Percentiles rank a stretch among this genome's conserved stretches.
Conservation (phyloP, 2,113 vertebrate species). For the Oxyruncus cristatus region DNA sequence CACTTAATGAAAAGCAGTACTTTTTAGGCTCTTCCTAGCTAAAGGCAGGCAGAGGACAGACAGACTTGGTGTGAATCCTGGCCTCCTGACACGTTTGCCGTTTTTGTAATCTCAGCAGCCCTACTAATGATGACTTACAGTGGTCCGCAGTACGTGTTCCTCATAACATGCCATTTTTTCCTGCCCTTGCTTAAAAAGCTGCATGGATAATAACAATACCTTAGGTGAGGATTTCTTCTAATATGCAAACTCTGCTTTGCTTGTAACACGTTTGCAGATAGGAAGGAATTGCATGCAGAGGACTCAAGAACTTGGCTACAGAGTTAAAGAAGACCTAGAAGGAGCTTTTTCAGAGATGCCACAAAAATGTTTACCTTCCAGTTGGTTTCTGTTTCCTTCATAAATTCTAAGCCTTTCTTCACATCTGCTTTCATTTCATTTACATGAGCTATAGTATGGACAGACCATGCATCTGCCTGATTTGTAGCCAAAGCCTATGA, state of each 20-base stretch:
- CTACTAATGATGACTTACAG: not conserved
- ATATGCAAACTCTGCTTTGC: not conserved
- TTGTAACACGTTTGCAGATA: not conserved
- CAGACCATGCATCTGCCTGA: conserved; percentile 85
- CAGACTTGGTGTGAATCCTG: not conserved
- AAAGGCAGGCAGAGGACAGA: not conserved
- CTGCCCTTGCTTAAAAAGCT: not conserved
- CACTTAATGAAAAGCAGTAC: not conserved
- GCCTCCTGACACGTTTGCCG: not conserved
- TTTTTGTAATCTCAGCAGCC: not conserved
- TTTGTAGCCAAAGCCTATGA: conserved; percentile 80
- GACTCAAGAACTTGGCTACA: not conserved
- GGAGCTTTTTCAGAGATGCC: not conserved
- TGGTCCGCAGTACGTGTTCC: not conserved
- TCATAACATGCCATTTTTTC: not conserved
- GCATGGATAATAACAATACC: not conserved
- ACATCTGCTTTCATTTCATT: conserved; percentile 90
- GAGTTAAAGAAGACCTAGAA: not conserved
- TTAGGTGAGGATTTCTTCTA: not conserved
- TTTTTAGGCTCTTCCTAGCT: not conserved
- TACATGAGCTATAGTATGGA: conserved; percentile 88
- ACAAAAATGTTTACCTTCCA: conserved; percentile 82
- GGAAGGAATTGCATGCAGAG: not conserved
- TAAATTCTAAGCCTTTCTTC: conserved; percentile 84
- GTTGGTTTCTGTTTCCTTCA: conserved; percentile 83